These are phyloP conservation scores for Chorisops tibialis DNA, from an alignment of 2,888 invertebrate genomes.

Conservation along the genomic window DNA sequence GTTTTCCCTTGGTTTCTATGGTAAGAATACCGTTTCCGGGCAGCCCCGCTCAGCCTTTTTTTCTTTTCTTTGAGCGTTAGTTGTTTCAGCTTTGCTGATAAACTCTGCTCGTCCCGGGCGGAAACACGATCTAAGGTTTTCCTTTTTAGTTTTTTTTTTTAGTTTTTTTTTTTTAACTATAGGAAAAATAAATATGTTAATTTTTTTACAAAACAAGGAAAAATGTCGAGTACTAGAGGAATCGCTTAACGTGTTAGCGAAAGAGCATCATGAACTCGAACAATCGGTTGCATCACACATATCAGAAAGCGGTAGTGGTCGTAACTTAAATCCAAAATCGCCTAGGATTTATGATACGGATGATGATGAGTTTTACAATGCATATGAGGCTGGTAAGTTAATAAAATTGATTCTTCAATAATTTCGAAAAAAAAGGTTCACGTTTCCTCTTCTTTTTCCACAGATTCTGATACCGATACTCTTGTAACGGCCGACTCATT, in stretches of 20 bases:
- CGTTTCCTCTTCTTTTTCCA: conserved; percentile 10
- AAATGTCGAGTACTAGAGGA: conserved; percentile 65
- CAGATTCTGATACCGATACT: conserved; percentile 54
- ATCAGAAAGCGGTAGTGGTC: conserved; percentile 43
- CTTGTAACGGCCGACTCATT: conserved; percentile 43
- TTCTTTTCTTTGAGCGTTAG: no score
- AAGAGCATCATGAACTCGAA: conserved; percentile 66
- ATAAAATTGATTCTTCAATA: background rate
- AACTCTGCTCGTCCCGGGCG: no score
- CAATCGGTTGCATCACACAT: conserved; percentile 62
- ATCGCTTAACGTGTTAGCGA: conserved; percentile 63
- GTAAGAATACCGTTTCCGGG: no score
- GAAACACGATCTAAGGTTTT: no score
- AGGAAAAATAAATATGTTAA: no score
- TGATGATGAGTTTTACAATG: conserved; percentile 50
- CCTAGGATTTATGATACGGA: conserved; percentile 47
- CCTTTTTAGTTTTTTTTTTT: no score
- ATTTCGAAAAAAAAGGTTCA: no score
- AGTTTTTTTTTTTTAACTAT: no score
- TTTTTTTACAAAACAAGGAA: no score
- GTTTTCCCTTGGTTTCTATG: no score
- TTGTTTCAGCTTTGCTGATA: no score
- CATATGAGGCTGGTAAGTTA: conserved; percentile 46
- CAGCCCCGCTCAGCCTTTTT: no score
- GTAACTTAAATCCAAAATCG: conserved; percentile 37